These are phyloP conservation scores for Autographa gamma DNA, from an alignment of 2,888 invertebrate genomes.

Conservation along the genomic window DNA sequence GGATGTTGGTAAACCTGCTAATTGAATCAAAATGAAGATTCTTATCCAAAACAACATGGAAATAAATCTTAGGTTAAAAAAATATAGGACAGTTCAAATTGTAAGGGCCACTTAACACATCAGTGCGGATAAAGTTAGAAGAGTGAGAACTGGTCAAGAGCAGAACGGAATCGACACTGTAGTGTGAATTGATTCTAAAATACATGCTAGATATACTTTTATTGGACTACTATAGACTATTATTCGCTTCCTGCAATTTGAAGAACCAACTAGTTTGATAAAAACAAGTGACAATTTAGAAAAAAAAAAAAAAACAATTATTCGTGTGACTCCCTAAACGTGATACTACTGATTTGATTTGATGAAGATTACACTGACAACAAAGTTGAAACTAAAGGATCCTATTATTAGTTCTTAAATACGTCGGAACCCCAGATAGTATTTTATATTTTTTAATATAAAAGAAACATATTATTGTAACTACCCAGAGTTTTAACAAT, in stretches of 20 bases:
- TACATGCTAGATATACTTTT: constrained; percentile 30
- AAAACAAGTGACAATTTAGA: not conserved
- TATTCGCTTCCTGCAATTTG: not conserved
- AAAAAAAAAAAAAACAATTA: not conserved
- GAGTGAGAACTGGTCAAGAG: constrained; percentile 13
- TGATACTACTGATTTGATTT: too few relatives aligned
- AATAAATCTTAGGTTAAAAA: not conserved
- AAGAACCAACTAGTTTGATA: not conserved
- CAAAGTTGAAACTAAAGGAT: too few relatives aligned
- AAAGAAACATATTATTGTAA: too few relatives aligned
- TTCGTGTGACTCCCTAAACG: too few relatives aligned
- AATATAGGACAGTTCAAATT: constrained; percentile 8
- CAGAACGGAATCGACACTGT: constrained; percentile 33
- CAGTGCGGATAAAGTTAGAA: constrained; percentile 36
- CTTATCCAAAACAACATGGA: not conserved
- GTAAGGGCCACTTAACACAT: constrained; percentile 45
- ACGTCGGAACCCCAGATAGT: too few relatives aligned
- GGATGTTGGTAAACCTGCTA: not conserved
- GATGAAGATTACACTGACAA: too few relatives aligned
- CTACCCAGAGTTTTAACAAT: too few relatives aligned
- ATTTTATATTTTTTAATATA: too few relatives aligned
- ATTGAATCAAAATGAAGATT: not conserved
- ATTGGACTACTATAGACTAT: not conserved
- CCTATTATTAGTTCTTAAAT: too few relatives aligned
- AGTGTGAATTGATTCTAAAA: constrained; percentile 52